Evolutionary conservation across 1,140 invertebrate genomes (phyloP).

Genomic region (Lethrus apterus): DNA sequence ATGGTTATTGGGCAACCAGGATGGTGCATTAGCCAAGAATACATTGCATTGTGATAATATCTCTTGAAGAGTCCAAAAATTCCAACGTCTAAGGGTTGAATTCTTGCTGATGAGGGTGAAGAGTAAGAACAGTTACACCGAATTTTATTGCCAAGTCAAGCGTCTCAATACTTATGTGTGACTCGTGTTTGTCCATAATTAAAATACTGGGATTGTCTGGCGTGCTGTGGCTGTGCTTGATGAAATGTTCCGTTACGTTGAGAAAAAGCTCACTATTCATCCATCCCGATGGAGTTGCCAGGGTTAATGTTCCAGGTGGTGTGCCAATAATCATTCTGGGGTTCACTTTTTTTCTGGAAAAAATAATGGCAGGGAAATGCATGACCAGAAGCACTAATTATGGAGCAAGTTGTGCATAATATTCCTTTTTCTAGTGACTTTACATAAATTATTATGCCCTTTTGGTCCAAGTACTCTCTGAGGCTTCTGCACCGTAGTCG

Average conservation of each 20-base stretch:
- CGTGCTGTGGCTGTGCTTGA: slow-evolving; percentile 24
- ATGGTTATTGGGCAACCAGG: slow-evolving; percentile 8
- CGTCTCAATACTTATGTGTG: neutral
- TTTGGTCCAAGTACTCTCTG: slow-evolving; percentile 29
- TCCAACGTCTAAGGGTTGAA: slow-evolving; percentile 7
- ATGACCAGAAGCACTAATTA: neutral
- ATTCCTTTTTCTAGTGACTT: slow-evolving; percentile 30
- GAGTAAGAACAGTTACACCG: neutral
- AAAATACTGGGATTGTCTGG: slow-evolving; percentile 24
- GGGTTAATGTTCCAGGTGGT: no score
- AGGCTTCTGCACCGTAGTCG: slow-evolving; percentile 40
- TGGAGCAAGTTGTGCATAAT: neutral
- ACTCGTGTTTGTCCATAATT: slow-evolving; percentile 27
- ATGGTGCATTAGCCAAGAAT: slow-evolving; percentile 27
- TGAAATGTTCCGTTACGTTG: slow-evolving; percentile 19
- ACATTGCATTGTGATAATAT: slow-evolving; percentile 30
- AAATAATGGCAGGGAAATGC: no score
- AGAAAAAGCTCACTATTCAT: no score
- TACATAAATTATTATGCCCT: slow-evolving; percentile 40
- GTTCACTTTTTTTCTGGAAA: no score
- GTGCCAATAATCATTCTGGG: no score
- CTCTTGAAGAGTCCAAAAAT: slow-evolving; percentile 37
- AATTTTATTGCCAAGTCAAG: slow-evolving; percentile 8
- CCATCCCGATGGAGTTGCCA: no score
- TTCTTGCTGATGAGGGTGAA: neutral